phyloP scores from a whole-genome alignment of 2,113 vertebrate species.

The Catharus minimus region DNA sequence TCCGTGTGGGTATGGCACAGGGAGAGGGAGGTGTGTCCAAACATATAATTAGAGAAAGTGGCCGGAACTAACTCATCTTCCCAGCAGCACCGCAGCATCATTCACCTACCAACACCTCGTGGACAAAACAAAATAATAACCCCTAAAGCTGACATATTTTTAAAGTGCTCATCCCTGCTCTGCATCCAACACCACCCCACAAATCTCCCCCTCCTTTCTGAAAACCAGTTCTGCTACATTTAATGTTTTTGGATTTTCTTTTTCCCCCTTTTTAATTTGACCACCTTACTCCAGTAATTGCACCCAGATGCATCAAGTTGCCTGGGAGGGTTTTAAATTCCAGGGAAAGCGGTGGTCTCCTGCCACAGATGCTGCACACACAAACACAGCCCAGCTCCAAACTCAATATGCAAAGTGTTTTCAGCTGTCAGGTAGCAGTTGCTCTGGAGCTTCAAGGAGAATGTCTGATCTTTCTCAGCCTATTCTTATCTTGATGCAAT shows the following conservation, averaged over 20 bases:
- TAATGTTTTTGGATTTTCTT: neutral
- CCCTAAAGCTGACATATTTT: neutral
- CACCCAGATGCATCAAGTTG: slow-evolving; percentile 66
- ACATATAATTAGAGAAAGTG: neutral
- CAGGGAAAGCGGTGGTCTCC: slow-evolving; percentile 29
- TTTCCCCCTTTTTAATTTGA: neutral
- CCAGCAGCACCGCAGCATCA: neutral
- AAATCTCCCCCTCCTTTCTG: slow-evolving; percentile 3
- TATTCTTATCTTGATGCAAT: slow-evolving; percentile 25
- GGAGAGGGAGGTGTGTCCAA: slow-evolving; percentile 45
- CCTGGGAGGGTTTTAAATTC: slow-evolving; percentile 54
- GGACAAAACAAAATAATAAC: neutral
- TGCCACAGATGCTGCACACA: neutral
- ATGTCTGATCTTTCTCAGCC: slow-evolving; percentile 10
- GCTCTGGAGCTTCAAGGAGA: slow-evolving; percentile 47
- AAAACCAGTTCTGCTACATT: slow-evolving; percentile 25
- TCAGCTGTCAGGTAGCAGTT: slow-evolving; percentile 61
- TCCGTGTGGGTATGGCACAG: fast-evolving
- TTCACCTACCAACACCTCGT: neutral
- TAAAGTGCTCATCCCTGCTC: neutral
- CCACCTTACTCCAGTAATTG: slow-evolving; percentile 64
- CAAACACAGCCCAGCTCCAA: slow-evolving; percentile 4
- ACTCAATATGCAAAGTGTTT: slow-evolving; percentile 22
- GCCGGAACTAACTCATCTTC: slow-evolving; percentile 21
- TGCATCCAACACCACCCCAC: neutral